Base-by-base conservation (phyloP, 2,113 vertebrate genomes). In the Zootoca vivipara region DNA sequence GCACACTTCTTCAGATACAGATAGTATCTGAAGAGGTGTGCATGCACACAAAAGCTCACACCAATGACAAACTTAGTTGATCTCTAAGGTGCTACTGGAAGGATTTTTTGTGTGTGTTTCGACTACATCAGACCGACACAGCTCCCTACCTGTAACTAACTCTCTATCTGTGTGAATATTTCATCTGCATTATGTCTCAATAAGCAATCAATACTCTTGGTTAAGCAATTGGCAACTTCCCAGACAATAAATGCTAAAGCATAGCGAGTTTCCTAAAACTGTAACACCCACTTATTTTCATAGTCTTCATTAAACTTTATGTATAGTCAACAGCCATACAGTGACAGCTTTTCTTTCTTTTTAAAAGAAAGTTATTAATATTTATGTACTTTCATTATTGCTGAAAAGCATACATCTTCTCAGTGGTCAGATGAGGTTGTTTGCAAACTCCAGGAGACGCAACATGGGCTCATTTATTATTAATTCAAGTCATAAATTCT, bases 401-500 rank as follows among this genome's bases (percentile, higher is more conserved):
- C 92, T 87, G 92, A 87, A 95, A 95, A 92, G 22, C 33, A 88
- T 89, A 88, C 82, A 87, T 93, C 81, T 91, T 96, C 87, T 90
- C 89, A 90, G 82, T 4, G 67, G 95, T 96, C 95, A 96, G 93
- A 95, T 92, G 90, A 95, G 91, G 82, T 93, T 92, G 87, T 94
- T 93, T 96, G 90, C 86, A 95, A 95, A 95, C 86, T 95, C 85
- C 86, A 93, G 78, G 90, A 83, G 80, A 67, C 94, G 90, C 90
- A 93, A 78, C 90, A 89, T 83, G 89, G 85, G 7, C 85, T 95
- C 88, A 96, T 97, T 92, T 94, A 96, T 96, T 97, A 96, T 97
- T 96, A 95, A 97, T 93, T 67, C 40, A 89, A 65, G 90, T 96
- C 95, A 96, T 96, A 96, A 96, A 96, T 95, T 95, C 92, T 83